Base-by-base conservation (phyloP, 2,113 vertebrate genomes). In the Ictidomys tridecemlineatus region DNA sequence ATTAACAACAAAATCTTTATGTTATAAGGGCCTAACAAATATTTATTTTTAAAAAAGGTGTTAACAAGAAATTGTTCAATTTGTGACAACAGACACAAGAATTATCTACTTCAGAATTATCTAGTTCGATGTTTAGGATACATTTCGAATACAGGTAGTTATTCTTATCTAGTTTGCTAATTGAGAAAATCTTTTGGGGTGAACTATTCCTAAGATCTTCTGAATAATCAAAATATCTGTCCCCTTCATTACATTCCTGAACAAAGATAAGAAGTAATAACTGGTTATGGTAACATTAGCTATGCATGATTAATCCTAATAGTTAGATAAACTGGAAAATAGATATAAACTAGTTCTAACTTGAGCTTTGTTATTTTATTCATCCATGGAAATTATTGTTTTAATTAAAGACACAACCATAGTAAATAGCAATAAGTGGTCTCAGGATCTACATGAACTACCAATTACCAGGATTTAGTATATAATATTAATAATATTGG, bases 361-460 rank as follows among this genome's bases (percentile, higher is more conserved):
- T 85, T 96, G 83, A 95, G 42, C 32, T 88, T 92, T 85, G 18
- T 30, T 96, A 17, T 92, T 90, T 56, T 53, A 67, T 91, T 93
- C 93, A 78, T 79, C 6, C 22, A 82, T 56, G 61, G 53, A 94
- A 95, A 93, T 96, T 77, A 87, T 96, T 95, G 84, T 92, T 96
- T 96, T 97, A 97, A 96, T 95, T 97, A 94, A 96, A 93, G 77
- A 72, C 1, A 58, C 7, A 96, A 24, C 39, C 39, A 24, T 53
- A 56, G 51, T 95, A 87, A 97, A 86, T 73, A 90, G 4, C 84
- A 85, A 5, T 85, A 93, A 96, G 48, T 91, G 42, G 51, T 82
- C 80, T 94, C 16, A 20, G 32, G 34, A 90, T 84, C 77, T 88
- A 39, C 11, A 7, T 65, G 51, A 73, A 67, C 90, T 86, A 94